A percentile compares a stretch with the other conserved stretches of the same genome.
Conservation (phyloP, 1,140 invertebrate species). For the Pollicipes pollicipes region DNA sequence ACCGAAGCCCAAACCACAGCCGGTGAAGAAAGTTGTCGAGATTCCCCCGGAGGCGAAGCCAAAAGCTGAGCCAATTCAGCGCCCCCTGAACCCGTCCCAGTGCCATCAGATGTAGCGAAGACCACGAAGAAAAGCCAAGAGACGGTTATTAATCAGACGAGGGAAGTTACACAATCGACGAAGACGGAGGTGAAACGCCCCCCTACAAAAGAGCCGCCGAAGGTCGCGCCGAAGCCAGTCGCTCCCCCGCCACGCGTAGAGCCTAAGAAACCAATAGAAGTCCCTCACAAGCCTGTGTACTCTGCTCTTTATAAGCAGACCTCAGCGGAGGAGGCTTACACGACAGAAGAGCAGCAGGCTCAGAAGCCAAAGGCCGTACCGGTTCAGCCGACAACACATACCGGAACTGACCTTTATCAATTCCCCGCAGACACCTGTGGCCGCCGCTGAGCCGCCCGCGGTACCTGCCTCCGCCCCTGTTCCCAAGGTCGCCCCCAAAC, state of each 20-base stretch:
- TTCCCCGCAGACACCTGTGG: conserved; percentile 9
- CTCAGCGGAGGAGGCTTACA: neutral
- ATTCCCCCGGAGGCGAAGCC: too few relatives aligned
- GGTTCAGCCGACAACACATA: neutral
- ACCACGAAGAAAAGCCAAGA: neutral
- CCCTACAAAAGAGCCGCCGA: neutral
- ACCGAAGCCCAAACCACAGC: neutral
- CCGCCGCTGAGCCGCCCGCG: conserved; percentile 10
- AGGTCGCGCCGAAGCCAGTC: neutral
- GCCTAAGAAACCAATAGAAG: neutral
- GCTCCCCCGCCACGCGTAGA: too few relatives aligned
- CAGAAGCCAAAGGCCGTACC: conserved; percentile 12
- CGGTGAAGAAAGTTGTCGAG: neutral
- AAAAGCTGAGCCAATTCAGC: too few relatives aligned
- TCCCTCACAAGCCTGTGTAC: neutral
- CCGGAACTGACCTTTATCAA: neutral
- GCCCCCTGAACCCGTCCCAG: too few relatives aligned
- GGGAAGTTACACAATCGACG: neutral
- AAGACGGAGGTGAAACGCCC: neutral
- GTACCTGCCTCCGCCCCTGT: conserved; percentile 6
- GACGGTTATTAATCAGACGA: too few relatives aligned
- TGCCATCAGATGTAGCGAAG: neutral
- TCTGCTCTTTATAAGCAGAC: neutral
- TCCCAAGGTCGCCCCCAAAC: neutral
- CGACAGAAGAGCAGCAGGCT: conserved; percentile 8